Evolutionary conservation across 2,113 vertebrate genomes (phyloP).

Genomic region (Heterocephalus glaber): DNA sequence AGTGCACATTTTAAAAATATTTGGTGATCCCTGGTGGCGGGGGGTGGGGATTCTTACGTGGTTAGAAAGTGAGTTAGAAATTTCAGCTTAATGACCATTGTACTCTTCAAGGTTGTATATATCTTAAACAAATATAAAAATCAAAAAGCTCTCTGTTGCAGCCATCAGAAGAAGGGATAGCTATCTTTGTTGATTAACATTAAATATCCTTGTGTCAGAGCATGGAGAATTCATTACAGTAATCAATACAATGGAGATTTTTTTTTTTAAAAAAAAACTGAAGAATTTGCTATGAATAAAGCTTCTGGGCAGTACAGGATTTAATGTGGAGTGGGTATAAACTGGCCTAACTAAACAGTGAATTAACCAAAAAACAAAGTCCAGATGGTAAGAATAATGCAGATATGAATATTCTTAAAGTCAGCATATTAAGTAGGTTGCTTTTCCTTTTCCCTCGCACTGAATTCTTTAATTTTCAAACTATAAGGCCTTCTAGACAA

Average conservation of each 20-base stretch:
- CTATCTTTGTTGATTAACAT: slow-evolving; percentile 53
- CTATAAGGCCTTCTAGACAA: slow-evolving; percentile 22
- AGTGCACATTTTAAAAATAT: slow-evolving; percentile 38
- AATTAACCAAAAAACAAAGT: slow-evolving; percentile 16
- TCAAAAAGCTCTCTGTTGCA: slow-evolving; percentile 1
- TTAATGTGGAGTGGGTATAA: slow-evolving; percentile 29
- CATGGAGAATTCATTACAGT: slow-evolving; percentile 54
- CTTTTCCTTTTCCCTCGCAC: slow-evolving; percentile 45
- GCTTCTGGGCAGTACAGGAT: slow-evolving; percentile 1
- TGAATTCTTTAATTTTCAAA: slow-evolving; percentile 57
- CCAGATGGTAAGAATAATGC: slow-evolving; percentile 36
- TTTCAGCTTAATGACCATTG: slow-evolving; percentile 38
- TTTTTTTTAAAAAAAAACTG: background rate
- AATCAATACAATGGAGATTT: slow-evolving; percentile 14
- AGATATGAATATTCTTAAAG: slow-evolving; percentile 55
- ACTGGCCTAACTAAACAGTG: background rate
- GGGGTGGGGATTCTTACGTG: slow-evolving; percentile 33
- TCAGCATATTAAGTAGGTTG: slow-evolving; percentile 28
- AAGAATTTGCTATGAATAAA: background rate
- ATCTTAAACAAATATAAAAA: slow-evolving; percentile 56
- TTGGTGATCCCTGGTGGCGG: slow-evolving; percentile 10
- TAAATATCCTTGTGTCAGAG: slow-evolving; percentile 48
- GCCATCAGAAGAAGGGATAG: background rate
- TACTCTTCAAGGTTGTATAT: slow-evolving; percentile 12
- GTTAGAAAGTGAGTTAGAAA: slow-evolving; percentile 54